phyloP scores from a whole-genome alignment of 2,797 vertebrate genomes.

The Phoeniculus purpureus region DNA sequence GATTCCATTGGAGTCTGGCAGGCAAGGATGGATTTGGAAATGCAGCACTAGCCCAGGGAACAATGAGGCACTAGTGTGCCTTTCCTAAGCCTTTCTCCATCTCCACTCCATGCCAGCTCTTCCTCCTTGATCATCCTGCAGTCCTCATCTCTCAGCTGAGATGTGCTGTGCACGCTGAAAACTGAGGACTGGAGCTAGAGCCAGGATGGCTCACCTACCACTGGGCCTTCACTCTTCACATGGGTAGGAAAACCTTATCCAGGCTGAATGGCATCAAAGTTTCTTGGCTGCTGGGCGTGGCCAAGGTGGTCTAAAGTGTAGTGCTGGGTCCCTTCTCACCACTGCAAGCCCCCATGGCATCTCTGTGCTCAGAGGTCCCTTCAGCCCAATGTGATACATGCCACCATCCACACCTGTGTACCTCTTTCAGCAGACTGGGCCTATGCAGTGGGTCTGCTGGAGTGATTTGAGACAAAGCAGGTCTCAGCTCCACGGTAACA shows the following conservation, averaged over 20 bases:
- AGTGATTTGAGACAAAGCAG: not conserved
- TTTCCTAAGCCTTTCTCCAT: not conserved
- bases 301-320: not conserved
- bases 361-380: not conserved
- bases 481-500: not conserved
- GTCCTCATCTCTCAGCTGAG: not conserved
- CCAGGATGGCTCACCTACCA: not conserved
- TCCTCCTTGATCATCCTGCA: not conserved
- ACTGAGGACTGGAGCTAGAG: not conserved
- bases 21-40: constrained; percentile 19
- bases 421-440: not conserved
- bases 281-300: not conserved
- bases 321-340: not conserved
- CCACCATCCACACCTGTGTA: not conserved
- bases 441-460: rapidly evolving
- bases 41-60: not conserved
- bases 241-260: not conserved
- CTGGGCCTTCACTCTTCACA: not conserved
- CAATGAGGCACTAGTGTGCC: not conserved
- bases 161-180: not conserved
- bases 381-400: not conserved
- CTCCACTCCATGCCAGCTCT: not conserved
- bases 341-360: not conserved
- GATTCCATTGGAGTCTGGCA: constrained; percentile 68
- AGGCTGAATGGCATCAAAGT: not conserved